phyloP scores from a whole-genome alignment of 2,113 vertebrate genomes.

The Microtus montanus region DNA sequence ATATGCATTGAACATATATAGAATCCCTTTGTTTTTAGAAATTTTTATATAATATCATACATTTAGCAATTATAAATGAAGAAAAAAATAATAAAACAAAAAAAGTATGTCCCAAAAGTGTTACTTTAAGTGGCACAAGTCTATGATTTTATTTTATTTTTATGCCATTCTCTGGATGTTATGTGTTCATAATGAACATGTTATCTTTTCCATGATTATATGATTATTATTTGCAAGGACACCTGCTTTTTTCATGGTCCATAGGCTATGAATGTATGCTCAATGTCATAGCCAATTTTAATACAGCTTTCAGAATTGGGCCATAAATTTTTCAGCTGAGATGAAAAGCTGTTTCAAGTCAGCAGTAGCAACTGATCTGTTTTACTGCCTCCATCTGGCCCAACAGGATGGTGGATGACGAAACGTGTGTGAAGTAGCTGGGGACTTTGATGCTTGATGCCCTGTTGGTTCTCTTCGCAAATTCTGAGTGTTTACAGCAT shows the following conservation, averaged over 20 bases:
- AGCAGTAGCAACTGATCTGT: not conserved
- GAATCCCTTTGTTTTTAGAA: not conserved
- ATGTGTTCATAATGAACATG: not conserved
- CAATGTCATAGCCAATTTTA: not conserved
- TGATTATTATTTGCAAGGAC: not conserved
- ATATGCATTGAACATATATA: not conserved
- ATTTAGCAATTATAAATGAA: not conserved
- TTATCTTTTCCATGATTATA: not conserved
- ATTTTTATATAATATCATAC: not conserved
- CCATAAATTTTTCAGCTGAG: not conserved
- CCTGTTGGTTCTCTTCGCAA: not conserved
- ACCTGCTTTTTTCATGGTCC: not conserved
- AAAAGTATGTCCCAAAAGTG: not conserved
- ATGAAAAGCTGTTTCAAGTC: conserved; percentile 43
- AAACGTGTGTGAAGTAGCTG: not conserved
- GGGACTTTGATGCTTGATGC: not conserved
- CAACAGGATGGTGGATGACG: not conserved
- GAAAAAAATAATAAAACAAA: not conserved
- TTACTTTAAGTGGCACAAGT: not conserved
- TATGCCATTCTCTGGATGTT: not conserved
- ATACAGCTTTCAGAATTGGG: not conserved
- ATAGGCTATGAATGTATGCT: not conserved
- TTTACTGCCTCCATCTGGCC: not conserved
- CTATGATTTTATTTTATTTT: not conserved
- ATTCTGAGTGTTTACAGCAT: fast-evolving